Conservation (phyloP, 1,140 invertebrate species). For the Dinothrombium tinctorium region DNA sequence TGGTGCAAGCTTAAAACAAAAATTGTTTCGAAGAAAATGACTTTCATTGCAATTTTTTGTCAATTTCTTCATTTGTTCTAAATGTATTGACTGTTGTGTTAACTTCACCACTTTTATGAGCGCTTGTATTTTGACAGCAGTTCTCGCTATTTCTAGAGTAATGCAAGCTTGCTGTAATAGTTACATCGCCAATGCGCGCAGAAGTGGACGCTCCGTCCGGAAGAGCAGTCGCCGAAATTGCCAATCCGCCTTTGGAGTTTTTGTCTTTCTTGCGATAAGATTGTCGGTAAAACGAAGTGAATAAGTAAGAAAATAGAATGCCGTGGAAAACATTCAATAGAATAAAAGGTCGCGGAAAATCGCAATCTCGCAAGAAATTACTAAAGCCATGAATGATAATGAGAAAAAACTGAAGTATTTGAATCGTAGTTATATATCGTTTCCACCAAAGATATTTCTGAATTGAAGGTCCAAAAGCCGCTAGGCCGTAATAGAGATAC, state of each 20-base stretch:
- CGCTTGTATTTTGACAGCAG: no score
- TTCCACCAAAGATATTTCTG: constrained; percentile 31
- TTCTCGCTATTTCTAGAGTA: no score
- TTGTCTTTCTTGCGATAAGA: not conserved
- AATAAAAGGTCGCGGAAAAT: constrained; percentile 7
- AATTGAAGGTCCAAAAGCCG: constrained; percentile 28
- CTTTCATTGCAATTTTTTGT: no score
- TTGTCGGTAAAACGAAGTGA: constrained; percentile 1
- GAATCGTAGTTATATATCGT: constrained; percentile 28
- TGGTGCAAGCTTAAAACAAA: no score
- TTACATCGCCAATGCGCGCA: constrained; percentile 3
- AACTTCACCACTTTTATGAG: no score
- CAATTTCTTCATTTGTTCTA: no score
- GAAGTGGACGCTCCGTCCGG: constrained; percentile 1
- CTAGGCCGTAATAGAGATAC: constrained; percentile 29
- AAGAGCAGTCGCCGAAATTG: not conserved
- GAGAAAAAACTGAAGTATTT: constrained; percentile 21
- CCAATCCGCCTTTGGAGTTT: not conserved
- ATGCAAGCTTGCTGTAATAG: constrained; percentile 1
- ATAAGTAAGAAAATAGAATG: constrained; percentile 2
- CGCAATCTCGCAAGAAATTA: constrained; percentile 5
- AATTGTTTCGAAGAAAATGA: no score
- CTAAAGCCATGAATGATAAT: constrained; percentile 6
- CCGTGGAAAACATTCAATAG: constrained; percentile 7
- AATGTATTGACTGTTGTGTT: no score